These are phyloP conservation scores for Eremophila alpestris DNA, from an alignment of 2,797 vertebrate genomes.

Conservation along the genomic window DNA sequence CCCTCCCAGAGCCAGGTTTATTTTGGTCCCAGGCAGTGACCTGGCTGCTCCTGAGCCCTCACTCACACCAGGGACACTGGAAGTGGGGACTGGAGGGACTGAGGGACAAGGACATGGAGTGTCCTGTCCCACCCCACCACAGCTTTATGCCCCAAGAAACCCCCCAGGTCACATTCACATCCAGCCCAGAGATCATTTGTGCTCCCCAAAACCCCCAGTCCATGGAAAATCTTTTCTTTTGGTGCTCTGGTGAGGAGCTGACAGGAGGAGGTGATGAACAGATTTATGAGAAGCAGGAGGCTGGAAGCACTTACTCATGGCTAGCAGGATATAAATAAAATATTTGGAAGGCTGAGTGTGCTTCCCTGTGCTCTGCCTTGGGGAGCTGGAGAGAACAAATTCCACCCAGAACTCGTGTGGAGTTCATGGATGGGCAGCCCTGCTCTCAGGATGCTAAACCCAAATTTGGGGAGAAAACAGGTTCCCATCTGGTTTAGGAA, in stretches of 20 bases:
- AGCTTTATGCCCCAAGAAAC: neutral
- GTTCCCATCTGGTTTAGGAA: fast-evolving
- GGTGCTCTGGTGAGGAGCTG: neutral
- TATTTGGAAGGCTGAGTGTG: neutral
- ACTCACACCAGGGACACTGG: fast-evolving
- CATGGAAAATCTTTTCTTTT: neutral
- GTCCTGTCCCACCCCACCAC: neutral
- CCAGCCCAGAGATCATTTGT: fast-evolving
- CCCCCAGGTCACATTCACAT: neutral
- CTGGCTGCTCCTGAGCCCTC: neutral
- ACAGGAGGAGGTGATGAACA: neutral
- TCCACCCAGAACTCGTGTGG: fast-evolving
- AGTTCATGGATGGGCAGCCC: neutral
- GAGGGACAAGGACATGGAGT: neutral
- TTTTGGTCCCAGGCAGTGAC: neutral
- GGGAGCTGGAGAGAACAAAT: neutral
- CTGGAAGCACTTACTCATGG: neutral
- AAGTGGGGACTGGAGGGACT: neutral
- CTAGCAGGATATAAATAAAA: conserved; percentile 21
- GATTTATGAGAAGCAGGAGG: neutral
- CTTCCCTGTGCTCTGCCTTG: neutral
- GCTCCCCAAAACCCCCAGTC: neutral
- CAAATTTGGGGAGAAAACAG: neutral
- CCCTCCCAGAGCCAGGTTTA: neutral
- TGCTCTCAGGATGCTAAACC: neutral